Evolutionary conservation across 2,888 invertebrate species (phyloP).

Genomic region (Lasioglossum malachurum): DNA sequence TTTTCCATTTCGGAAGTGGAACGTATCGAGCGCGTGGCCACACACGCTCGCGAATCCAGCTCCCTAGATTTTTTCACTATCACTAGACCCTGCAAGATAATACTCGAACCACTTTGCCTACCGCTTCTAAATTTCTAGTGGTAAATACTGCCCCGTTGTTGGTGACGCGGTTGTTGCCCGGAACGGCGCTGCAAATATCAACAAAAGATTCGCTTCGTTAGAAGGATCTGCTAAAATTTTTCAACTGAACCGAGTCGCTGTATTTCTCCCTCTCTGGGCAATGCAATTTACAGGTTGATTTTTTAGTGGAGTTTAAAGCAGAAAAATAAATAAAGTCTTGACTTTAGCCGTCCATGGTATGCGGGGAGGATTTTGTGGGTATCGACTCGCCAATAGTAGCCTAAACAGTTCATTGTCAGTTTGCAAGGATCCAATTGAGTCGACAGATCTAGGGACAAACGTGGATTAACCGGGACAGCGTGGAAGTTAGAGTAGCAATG

Average conservation of each 20-base stretch:
- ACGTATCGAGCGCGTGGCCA: constrained; percentile 11
- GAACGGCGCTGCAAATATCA: background rate
- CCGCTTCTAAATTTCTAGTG: background rate
- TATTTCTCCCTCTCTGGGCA: background rate
- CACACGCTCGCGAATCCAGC: background rate
- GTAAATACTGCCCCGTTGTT: background rate
- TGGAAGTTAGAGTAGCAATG: background rate
- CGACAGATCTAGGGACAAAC: background rate
- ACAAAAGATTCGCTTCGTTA: background rate
- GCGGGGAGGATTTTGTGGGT: too few species aligned
- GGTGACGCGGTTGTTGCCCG: background rate
- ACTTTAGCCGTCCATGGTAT: too few species aligned
- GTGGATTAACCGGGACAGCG: background rate
- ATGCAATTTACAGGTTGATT: background rate
- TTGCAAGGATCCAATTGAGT: too few species aligned
- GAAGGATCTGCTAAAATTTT: background rate
- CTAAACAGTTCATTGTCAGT: too few species aligned
- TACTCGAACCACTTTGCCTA: background rate
- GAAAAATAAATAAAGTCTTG: too few species aligned
- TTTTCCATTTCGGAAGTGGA: background rate
- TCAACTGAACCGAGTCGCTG: background rate
- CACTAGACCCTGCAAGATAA: background rate
- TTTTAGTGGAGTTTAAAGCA: background rate
- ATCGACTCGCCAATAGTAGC: too few species aligned
- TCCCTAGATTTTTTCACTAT: background rate